Evolutionary conservation across 2,113 vertebrate species (phyloP), one percentile per base, ranked within the genome.

Genomic region (Chitala chitala): DNA sequence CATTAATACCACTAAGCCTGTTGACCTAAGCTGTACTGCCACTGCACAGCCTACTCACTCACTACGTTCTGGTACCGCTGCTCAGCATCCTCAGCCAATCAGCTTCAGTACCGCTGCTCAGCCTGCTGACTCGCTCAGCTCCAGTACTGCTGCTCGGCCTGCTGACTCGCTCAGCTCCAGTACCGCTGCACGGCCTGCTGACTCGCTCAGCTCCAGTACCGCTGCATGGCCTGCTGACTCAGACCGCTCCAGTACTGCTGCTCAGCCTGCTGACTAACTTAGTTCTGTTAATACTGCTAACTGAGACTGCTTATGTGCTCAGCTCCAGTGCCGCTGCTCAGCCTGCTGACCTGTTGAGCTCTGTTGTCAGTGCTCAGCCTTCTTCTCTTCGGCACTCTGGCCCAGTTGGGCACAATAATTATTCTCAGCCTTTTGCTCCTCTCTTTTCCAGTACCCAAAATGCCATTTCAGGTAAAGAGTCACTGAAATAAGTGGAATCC

Each of bases 21-120:
- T 80, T 0, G 76, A 70, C 69, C 36, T 53, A 65, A 80, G 72
- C 55, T 13, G 83, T 82, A 87, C 78, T 58, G 1, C 46, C 46
- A 31, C 29, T 5, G 10, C 3, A 10, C 61, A 64, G 64, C 1
- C 64, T 20, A 20, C 64, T 20, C 5, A 13, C 64, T n/a, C 64
- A 9, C 36, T 53, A 65, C 80, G 72, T 53, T 13, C 83, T 82
- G 87, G 78, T 58, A 1, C 46, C 46, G 31, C 29, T 5, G 10
- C 3, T 17, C 61, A 64, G 64, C 1, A 33, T 20, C 13, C 64
- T 20, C 5, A 13, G 36, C 40, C 64, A 9, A 31, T 53, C 64
- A 80, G 72, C 55, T 13, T 83, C 82, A 87, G 78, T 58, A 1
- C 46, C 46, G 31, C 29, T 5, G 10, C 3, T 17, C 61, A 64